Evolutionary conservation across 1,140 invertebrate species (phyloP).

Genomic region (Drosophila rhopaloa): DNA sequence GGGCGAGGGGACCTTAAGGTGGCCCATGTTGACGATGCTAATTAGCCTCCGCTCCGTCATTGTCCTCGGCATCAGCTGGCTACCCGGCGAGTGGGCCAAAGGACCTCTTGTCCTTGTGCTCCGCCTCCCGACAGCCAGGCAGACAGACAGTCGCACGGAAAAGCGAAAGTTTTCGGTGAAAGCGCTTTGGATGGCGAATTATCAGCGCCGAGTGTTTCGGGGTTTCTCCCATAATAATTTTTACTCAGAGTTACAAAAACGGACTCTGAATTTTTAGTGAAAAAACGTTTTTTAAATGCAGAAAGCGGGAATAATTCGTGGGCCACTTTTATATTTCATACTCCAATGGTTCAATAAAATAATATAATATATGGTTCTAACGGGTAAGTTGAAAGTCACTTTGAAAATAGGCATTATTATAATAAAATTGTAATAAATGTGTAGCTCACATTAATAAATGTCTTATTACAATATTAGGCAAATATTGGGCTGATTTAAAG

Average conservation of each 20-base stretch:
- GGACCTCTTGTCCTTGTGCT: constrained; percentile 11
- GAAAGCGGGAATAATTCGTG: no score
- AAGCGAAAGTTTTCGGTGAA: constrained; percentile 2
- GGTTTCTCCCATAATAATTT: neutral
- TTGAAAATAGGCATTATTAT: no score
- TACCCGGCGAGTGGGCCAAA: constrained; percentile 6
- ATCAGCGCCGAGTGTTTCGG: neutral
- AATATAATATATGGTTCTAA: neutral
- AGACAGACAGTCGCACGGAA: neutral
- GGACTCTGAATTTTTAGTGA: no score
- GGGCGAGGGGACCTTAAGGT: constrained; percentile 15
- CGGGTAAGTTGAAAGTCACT: no score
- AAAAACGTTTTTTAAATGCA: no score
- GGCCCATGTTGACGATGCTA: constrained; percentile 55
- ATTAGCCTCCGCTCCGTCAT: constrained; percentile 50
- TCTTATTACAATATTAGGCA: no score
- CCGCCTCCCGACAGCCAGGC: neutral
- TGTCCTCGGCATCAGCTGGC: constrained; percentile 25
- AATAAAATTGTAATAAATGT: no score
- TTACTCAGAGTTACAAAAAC: neutral
- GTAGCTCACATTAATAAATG: no score
- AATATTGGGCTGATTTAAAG: no score
- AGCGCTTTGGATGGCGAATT: constrained; percentile 4
- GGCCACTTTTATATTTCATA: no score
- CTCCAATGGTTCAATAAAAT: no score